phyloP scores from a whole-genome alignment of 1,140 invertebrate species.

The Fopius arisanus region DNA sequence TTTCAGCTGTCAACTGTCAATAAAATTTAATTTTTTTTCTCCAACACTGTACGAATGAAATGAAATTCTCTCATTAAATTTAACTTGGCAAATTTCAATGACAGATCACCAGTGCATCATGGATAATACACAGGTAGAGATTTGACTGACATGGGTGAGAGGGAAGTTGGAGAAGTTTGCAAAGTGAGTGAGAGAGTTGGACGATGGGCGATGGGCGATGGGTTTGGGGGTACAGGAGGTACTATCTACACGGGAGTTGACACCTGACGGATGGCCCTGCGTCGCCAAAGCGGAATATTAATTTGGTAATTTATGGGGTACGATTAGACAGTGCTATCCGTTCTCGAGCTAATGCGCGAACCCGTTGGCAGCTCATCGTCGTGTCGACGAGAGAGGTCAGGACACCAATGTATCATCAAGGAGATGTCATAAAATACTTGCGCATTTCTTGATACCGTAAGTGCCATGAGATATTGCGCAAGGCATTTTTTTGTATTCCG shows the following conservation, averaged over 20 bases:
- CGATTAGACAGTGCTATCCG: slow-evolving; percentile 63
- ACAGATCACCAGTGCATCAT: too few species aligned
- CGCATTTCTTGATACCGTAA: too few species aligned
- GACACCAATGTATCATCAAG: neutral
- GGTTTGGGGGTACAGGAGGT: slow-evolving; percentile 1
- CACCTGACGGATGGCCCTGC: slow-evolving; percentile 60
- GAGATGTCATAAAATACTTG: neutral
- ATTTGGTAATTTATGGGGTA: slow-evolving; percentile 64
- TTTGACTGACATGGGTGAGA: neutral
- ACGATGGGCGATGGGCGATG: too few species aligned
- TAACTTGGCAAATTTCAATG: too few species aligned
- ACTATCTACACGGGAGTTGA: slow-evolving; percentile 57
- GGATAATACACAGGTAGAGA: neutral
- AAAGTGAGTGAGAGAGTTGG: slow-evolving; percentile 30
- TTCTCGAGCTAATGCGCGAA: slow-evolving; percentile 57
- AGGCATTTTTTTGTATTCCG: too few species aligned
- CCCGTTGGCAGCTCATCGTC: slow-evolving; percentile 58
- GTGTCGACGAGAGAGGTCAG: slow-evolving; percentile 29
- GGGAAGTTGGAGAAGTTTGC: slow-evolving; percentile 10
- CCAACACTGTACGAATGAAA: too few species aligned
- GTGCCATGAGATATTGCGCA: too few species aligned
- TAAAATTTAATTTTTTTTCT: too few species aligned
- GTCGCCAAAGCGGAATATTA: slow-evolving; percentile 60
- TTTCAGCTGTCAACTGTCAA: too few species aligned
- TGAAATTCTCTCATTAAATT: too few species aligned